Base-by-base conservation (phyloP, 2,797 vertebrate species). In the Crenuchus spilurus region DNA sequence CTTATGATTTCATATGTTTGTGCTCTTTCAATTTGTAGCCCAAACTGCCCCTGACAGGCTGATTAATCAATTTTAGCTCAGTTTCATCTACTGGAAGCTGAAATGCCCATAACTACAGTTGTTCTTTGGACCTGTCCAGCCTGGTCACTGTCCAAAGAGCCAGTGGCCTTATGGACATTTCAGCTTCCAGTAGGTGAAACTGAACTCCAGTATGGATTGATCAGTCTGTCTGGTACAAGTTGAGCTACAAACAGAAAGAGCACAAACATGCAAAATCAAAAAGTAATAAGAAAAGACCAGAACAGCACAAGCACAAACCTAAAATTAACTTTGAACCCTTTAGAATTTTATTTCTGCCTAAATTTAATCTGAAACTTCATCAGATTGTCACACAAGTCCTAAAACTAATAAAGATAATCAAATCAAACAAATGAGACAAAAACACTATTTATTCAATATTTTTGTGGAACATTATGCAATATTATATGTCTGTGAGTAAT, bases 161-260 rank as follows among this genome's bases (percentile, higher is more conserved):
- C 86, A 91, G 84, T 84, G 87, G 86, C 88, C 82, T 70, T 85
- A 85, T 88, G 84, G 83, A 86, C 82, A 74, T 85, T 83, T 75
- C 70, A 76, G 85, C 86, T 90, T 92, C 89, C 87, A 84, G 88
- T 84, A 91, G 71, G 83, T 85, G 88, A 88, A 91, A 90, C 87
- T 81, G 72, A 86, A 91, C 87, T 87, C 87, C 77, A 24, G 76
- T 83, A 79, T 74, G 84, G 87, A 91, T 91, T 89, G 90, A 93
- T 91, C 85, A 78, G 71, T 79, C 89, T 85, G 87, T 80, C 82
- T 54, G 24, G 30, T 24, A 31, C 52, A n/a, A 10, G 35, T 37
- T 58, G 28, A 26, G 24, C 30, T 24, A 9, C 37, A 2, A 24
- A 16, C 20, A 22, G 9, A 37, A 3, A 2, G 30, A 31, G 20